A percentile compares a stretch with the other conserved stretches of the same genome.
Conservation (phyloP, 2,888 invertebrate species). For the Nomada fabriciana region DNA sequence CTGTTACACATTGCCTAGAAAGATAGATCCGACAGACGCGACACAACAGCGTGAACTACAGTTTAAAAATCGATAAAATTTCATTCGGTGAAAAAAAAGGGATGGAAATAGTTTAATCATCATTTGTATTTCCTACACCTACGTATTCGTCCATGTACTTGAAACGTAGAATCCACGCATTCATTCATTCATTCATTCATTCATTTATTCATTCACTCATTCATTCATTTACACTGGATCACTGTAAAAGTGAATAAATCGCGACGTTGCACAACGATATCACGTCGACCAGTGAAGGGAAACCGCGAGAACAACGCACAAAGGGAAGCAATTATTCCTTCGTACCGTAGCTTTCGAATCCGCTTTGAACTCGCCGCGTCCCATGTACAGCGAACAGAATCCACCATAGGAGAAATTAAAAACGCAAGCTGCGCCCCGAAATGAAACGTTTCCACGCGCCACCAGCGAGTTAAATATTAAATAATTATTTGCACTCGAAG, state of each 20-base stretch:
- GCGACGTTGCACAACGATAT: background rate
- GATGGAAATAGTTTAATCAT: background rate
- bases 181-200: too few relatives aligned
- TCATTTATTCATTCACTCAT: background rate
- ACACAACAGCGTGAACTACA: background rate
- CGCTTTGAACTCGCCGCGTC: too few relatives aligned
- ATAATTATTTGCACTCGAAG: constrained; percentile 32
- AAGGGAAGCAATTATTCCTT: constrained; percentile 21
- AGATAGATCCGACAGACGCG: background rate
- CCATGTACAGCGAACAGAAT: too few relatives aligned
- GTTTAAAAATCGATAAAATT: background rate
- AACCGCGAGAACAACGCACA: background rate
- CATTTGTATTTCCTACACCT: too few relatives aligned
- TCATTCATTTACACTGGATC: background rate
- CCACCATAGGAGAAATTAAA: constrained; percentile 17
- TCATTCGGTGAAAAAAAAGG: background rate
- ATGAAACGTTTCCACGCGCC: background rate
- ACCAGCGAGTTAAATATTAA: constrained; percentile 17
- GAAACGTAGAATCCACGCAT: too few relatives aligned
- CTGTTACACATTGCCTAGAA: background rate
- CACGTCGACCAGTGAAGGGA: background rate
- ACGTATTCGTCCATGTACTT: too few relatives aligned
- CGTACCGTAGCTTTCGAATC: background rate
- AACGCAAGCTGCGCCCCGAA: constrained; percentile 1
- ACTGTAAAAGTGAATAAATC: background rate